These are phyloP conservation scores for Lacanobia oleracea DNA, from an alignment of 2,888 invertebrate genomes.

Conservation along the genomic window DNA sequence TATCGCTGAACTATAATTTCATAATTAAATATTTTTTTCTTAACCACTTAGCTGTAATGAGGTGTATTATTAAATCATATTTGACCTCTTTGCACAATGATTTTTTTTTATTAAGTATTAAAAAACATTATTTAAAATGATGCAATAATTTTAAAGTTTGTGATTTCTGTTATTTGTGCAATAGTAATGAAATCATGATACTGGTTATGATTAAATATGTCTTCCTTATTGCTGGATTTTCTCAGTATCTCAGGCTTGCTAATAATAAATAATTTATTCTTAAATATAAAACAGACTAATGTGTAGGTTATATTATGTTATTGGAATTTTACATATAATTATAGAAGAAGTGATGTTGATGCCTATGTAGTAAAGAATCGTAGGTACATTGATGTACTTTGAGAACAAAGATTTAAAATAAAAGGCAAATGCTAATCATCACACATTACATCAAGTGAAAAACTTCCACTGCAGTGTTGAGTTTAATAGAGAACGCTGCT, in stretches of 20 bases:
- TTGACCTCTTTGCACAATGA: constrained; percentile 6
- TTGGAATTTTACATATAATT: too few species aligned
- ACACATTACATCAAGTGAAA: too few species aligned
- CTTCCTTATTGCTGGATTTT: constrained; percentile 24
- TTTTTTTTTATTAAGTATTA: not conserved
- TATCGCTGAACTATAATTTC: not conserved
- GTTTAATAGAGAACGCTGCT: too few species aligned
- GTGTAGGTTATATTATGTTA: not conserved
- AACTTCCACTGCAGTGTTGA: too few species aligned
- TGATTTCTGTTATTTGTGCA: constrained; percentile 49
- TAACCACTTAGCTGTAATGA: not conserved
- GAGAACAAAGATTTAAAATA: too few species aligned
- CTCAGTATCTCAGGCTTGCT: not conserved
- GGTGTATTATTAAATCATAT: not conserved
- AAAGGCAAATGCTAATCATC: too few species aligned
- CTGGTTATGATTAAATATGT: constrained; percentile 2
- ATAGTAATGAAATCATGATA: constrained; percentile 40
- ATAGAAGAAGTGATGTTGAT: too few species aligned
- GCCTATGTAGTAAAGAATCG: too few species aligned
- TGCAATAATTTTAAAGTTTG: constrained; percentile 32
- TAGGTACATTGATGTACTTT: too few species aligned
- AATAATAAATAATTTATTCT: constrained; percentile 23
- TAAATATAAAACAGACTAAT: not conserved
- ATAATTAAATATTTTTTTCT: constrained; percentile 5
- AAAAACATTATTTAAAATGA: constrained; percentile 9